Conservation (phyloP, 2,888 invertebrate genomes). For the Sturmia bella region DNA sequence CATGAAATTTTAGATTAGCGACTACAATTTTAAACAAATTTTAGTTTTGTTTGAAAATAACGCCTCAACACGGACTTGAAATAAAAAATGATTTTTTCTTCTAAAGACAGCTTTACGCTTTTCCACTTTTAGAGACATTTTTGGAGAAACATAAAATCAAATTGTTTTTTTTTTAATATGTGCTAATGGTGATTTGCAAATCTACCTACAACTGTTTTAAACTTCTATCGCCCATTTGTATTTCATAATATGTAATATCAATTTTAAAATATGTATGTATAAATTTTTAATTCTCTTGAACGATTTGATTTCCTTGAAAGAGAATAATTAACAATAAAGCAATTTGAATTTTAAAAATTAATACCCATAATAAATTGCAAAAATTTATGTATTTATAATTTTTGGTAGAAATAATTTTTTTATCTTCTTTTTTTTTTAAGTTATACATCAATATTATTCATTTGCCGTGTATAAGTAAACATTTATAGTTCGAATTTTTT, state of each 20-base stretch:
- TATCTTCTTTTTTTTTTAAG: slow-evolving; percentile 6
- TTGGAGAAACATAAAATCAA: background rate
- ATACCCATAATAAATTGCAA: slow-evolving; percentile 58
- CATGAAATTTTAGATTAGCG: slow-evolving; percentile 49
- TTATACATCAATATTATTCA: slow-evolving; percentile 57
- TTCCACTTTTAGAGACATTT: background rate
- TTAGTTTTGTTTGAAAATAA: background rate
- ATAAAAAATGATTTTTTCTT: no score
- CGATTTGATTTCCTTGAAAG: slow-evolving; percentile 15
- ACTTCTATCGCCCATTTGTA: background rate
- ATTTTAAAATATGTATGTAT: slow-evolving; percentile 1
- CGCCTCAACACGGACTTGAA: no score
- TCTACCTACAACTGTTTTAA: slow-evolving; percentile 34
- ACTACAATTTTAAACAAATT: slow-evolving; percentile 16
- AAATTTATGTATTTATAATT: slow-evolving; percentile 32
- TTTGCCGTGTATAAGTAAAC: slow-evolving; percentile 51
- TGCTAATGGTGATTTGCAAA: background rate
- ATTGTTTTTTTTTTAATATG: background rate
- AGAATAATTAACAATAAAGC: slow-evolving; percentile 66
- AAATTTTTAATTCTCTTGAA: slow-evolving; percentile 9
- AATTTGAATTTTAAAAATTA: slow-evolving; percentile 5
- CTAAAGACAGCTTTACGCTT: no score
- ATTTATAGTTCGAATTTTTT: slow-evolving; percentile 58
- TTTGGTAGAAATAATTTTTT: slow-evolving; percentile 8
- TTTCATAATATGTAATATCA: slow-evolving; percentile 40